A percentile compares a stretch with the other conserved stretches of the same genome.
Evolutionary conservation across 2,797 vertebrate species (phyloP).

Genomic region (Geotria australis): DNA sequence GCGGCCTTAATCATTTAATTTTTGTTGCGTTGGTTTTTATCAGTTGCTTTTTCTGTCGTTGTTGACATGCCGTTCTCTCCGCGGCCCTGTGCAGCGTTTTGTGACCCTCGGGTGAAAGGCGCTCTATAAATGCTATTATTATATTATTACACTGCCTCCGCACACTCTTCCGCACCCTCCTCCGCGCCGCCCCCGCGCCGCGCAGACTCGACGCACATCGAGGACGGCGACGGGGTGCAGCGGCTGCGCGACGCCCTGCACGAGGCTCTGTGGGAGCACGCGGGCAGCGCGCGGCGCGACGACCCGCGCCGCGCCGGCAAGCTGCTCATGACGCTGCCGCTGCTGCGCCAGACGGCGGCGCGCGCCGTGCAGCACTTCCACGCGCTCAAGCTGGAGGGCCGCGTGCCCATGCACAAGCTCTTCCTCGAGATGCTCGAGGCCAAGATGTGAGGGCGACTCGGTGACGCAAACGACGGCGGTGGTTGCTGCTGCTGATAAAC

Average conservation of each 20-base stretch:
- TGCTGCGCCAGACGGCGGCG: constrained; percentile 57
- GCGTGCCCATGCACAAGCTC: constrained; percentile 77
- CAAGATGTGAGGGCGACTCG: constrained; percentile 41
- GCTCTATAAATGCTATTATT: too few species aligned
- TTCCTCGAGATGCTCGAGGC: constrained; percentile 84
- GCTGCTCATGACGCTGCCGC: constrained; percentile 49
- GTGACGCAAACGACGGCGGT: too few species aligned
- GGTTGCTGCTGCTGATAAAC: too few species aligned
- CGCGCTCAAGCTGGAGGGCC: constrained; percentile 54
- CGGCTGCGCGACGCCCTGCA: constrained; percentile 56
- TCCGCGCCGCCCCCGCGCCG: not conserved
- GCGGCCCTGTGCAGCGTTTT: too few species aligned
- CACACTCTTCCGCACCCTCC: not conserved
- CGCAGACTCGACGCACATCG: constrained; percentile 57
- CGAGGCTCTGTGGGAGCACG: constrained; percentile 50
- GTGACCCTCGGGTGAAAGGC: too few species aligned
- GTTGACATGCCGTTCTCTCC: too few species aligned
- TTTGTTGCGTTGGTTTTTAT: too few species aligned
- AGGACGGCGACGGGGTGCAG: constrained; percentile 57
- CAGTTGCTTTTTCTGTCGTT: too few species aligned
- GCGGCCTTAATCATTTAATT: too few species aligned
- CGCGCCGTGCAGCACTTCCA: constrained; percentile 62
- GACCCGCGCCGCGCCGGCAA: constrained; percentile 23
- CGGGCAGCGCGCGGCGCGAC: constrained; percentile 25
- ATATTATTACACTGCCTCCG: too few species aligned